Conservation (phyloP, 2,797 vertebrate genomes). For the Takifugu rubripes region DNA sequence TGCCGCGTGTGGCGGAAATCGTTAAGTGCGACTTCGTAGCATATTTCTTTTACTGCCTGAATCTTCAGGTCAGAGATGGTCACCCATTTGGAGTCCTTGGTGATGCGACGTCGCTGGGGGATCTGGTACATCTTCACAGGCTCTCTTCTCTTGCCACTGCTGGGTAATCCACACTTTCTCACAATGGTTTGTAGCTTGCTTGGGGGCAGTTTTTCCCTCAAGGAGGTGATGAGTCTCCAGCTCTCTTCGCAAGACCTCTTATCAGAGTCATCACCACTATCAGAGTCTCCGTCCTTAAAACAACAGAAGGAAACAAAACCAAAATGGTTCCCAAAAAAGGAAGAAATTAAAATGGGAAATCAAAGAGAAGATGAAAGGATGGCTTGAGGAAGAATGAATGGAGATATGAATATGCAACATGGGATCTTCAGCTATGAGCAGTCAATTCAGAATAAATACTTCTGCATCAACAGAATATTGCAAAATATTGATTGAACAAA, state of each 20-base stretch:
- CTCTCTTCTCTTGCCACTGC: constrained; percentile 96
- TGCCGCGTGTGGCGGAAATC: constrained; percentile 96
- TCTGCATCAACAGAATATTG: constrained; percentile 10
- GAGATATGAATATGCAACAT: constrained; percentile 79
- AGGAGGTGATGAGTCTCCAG: constrained; percentile 99
- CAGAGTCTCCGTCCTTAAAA: constrained; percentile 99
- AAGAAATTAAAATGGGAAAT: constrained; percentile 87
- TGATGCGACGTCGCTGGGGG: constrained; percentile 92
- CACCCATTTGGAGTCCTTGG: constrained; percentile 98
- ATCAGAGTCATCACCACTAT: constrained; percentile 99
- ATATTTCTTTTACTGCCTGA: constrained; percentile 99
- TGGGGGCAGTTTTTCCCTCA: constrained; percentile 99
- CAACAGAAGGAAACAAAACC: constrained; percentile 88
- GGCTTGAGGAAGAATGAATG: constrained; percentile 73
- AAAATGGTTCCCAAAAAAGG: constrained; percentile 79
- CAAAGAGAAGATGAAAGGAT: constrained; percentile 79
- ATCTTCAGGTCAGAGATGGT: constrained; percentile 99
- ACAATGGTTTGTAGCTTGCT: constrained; percentile 99
- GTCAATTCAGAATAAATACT: constrained; percentile 16
- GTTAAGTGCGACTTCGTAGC: constrained; percentile 97
- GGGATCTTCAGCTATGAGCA: constrained; percentile 58
- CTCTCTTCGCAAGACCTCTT: constrained; percentile 99
- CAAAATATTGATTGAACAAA: constrained; percentile 11
- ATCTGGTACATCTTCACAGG: constrained; percentile 98
- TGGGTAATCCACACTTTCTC: constrained; percentile 98